These are phyloP conservation scores for Radopholus similis DNA, from an alignment of 1,140 invertebrate genomes.

Conservation along the genomic window DNA sequence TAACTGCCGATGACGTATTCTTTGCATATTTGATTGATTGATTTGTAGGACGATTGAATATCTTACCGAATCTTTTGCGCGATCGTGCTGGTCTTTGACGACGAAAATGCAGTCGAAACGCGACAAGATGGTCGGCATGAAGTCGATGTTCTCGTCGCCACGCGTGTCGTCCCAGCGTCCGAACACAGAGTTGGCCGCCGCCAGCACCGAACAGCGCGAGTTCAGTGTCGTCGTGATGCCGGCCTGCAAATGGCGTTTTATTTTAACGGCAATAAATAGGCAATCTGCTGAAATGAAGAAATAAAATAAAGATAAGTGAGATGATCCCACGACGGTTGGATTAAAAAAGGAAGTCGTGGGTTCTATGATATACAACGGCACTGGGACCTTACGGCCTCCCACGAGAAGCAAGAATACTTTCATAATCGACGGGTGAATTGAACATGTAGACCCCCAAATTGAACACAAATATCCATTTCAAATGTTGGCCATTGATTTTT, in stretches of 20 bases:
- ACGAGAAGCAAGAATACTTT: no score
- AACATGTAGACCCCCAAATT: no score
- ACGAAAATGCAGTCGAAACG: conserved; percentile 99
- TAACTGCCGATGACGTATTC: conserved; percentile 19
- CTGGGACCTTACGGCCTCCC: no score
- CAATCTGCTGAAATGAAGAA: no score
- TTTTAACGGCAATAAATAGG: no score
- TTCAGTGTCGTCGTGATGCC: conserved; percentile 98
- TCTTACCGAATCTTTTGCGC: conserved; percentile 81
- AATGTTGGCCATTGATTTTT: conserved; percentile 49
- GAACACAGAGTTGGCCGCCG: conserved; percentile 89
- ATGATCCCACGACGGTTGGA: no score
- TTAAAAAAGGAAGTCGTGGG: no score
- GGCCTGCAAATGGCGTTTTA: conserved; percentile 66
- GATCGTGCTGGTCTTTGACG: conserved; percentile 92
- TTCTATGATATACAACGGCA: no score
- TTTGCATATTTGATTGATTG: no score
- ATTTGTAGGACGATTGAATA: no score
- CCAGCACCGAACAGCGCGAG: conserved; percentile 92
- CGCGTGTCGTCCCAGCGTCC: conserved; percentile 97
- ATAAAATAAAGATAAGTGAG: no score
- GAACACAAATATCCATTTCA: background rate
- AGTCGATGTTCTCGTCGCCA: conserved; percentile 97
- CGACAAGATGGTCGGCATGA: conserved; percentile 98
- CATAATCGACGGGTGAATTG: no score